Percentiles rank a stretch among this genome's conserved stretches.
These are phyloP conservation scores for Lochmaea crataegi DNA, from an alignment of 2,888 invertebrate species.

Conservation along the genomic window DNA sequence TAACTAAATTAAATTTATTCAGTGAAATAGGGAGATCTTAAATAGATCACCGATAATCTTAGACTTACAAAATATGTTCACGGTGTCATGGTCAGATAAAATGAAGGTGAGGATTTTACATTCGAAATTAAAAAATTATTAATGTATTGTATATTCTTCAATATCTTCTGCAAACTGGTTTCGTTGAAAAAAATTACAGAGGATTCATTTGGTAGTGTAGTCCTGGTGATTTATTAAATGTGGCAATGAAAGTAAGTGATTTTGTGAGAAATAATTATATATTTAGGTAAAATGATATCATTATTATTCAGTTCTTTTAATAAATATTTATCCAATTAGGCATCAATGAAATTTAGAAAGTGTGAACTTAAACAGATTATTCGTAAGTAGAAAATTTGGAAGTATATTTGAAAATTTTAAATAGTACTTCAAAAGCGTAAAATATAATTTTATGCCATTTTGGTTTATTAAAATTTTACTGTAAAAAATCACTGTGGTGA, in stretches of 20 bases:
- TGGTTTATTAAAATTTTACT: no score
- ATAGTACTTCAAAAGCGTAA: no score
- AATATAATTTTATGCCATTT: no score
- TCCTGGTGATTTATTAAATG: background rate
- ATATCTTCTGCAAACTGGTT: background rate
- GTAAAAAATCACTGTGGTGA: no score
- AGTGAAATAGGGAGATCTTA: background rate
- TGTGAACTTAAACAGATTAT: no score
- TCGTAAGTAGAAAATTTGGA: no score
- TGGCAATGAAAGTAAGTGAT: background rate
- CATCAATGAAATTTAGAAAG: no score
- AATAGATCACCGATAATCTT: background rate
- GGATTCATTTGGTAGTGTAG: conserved; percentile 1
- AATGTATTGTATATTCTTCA: background rate
- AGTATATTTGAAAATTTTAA: no score
- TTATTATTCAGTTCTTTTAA: background rate
- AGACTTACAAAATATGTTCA: background rate
- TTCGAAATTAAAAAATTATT: background rate
- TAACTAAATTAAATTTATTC: background rate
- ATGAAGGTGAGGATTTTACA: conserved; percentile 2
- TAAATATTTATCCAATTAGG: no score
- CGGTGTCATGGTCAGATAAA: conserved; percentile 4
- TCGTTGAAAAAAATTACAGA: background rate
- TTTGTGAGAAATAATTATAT: no score
- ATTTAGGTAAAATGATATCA: background rate